A percentile compares a stretch with the other conserved stretches of the same genome.
Evolutionary conservation across 2,888 invertebrate genomes (phyloP).

Genomic region (Drosophila prostipennis): DNA sequence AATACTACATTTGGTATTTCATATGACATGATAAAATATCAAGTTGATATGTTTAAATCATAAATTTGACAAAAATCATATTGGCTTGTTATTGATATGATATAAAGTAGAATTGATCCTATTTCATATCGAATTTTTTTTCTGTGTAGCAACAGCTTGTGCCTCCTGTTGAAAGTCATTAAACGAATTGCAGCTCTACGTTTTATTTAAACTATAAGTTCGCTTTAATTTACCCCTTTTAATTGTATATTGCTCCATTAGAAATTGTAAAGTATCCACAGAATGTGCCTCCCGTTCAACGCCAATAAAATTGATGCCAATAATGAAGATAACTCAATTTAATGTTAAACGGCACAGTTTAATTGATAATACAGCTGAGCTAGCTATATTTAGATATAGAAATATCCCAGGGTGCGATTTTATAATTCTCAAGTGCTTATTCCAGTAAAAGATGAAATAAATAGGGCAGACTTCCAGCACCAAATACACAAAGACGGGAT

Average conservation of each 20-base stretch:
- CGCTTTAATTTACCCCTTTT: constrained; percentile 1
- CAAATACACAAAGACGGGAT: background rate
- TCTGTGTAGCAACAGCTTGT: too few relatives aligned
- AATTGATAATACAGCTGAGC: background rate
- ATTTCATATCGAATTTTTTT: too few relatives aligned
- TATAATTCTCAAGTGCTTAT: background rate
- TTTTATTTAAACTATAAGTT: background rate
- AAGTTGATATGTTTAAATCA: too few relatives aligned
- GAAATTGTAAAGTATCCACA: background rate
- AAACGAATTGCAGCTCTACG: background rate
- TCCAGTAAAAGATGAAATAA: background rate
- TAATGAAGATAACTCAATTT: background rate
- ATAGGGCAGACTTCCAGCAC: background rate
- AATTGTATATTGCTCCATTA: background rate
- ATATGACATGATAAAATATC: too few relatives aligned
- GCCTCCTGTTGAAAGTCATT: background rate
- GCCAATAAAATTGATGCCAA: constrained; percentile 3
- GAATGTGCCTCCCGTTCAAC: background rate
- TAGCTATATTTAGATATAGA: background rate
- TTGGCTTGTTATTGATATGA: too few relatives aligned
- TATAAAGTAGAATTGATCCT: too few relatives aligned
- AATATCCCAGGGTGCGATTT: background rate
- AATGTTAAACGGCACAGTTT: too few relatives aligned
- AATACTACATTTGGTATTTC: too few relatives aligned
- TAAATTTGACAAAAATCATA: too few relatives aligned